Conservation (phyloP, 2,113 vertebrate species). For the Lepus timidus region DNA sequence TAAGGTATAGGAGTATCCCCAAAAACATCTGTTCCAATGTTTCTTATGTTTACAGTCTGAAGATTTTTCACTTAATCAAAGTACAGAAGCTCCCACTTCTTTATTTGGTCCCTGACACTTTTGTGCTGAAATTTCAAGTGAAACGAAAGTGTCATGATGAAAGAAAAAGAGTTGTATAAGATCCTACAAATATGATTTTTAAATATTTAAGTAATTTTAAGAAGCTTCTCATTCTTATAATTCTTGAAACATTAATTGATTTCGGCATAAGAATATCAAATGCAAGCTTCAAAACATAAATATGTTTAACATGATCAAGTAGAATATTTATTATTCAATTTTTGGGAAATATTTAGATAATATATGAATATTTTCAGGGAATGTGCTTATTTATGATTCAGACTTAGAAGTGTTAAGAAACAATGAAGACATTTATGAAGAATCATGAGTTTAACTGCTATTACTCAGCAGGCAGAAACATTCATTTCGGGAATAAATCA, state of each 20-base stretch:
- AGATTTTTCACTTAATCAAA: not conserved
- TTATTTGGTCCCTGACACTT: not conserved
- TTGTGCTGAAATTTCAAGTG: not conserved
- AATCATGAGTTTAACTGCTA: not conserved
- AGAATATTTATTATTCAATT: constrained; percentile 17
- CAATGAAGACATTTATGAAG: not conserved
- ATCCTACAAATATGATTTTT: not conserved
- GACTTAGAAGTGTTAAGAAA: not conserved
- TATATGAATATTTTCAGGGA: not conserved
- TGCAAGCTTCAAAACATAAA: constrained; percentile 28
- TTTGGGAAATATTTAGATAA: constrained; percentile 14
- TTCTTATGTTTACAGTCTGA: not conserved
- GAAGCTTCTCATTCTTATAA: not conserved
- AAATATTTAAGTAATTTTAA: constrained; percentile 18
- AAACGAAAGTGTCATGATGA: not conserved
- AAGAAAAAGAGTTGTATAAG: not conserved
- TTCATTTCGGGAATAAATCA: constrained; percentile 20
- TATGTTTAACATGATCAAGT: not conserved
- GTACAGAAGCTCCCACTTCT: not conserved
- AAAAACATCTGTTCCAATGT: not conserved
- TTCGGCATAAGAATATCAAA: constrained; percentile 40
- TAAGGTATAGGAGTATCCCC: not conserved
- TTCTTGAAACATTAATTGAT: not conserved
- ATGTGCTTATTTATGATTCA: constrained; percentile 31
- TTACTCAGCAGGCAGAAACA: constrained; percentile 51